These are phyloP conservation scores for Mola mola DNA, from an alignment of 2,113 vertebrate species.

Conservation along the genomic window DNA sequence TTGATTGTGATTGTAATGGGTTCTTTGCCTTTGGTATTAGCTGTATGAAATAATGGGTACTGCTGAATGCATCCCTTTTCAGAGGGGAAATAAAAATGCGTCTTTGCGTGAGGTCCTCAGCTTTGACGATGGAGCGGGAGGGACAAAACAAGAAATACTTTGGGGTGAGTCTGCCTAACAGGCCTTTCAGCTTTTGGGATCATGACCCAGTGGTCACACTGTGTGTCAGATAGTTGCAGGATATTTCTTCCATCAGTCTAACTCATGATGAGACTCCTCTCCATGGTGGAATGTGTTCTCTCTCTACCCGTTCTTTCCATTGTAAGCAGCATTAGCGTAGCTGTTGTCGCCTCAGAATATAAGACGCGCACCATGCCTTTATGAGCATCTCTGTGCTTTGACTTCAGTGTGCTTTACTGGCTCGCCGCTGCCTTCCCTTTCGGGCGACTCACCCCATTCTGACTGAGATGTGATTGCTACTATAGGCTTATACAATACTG, in stretches of 20 bases:
- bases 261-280: slow-evolving; percentile 47
- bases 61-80: slow-evolving; percentile 83
- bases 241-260: slow-evolving; percentile 47
- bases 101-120: too few relatives aligned
- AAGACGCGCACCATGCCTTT: slow-evolving; percentile 54
- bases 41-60: slow-evolving; percentile 82
- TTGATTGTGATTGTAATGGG: slow-evolving; percentile 51
- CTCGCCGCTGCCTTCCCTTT: slow-evolving; percentile 40
- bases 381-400: slow-evolving; percentile 47
- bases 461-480: slow-evolving; percentile 85
- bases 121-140: slow-evolving; percentile 66
- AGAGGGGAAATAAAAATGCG: slow-evolving; percentile 34
- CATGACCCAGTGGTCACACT: slow-evolving; percentile 55
- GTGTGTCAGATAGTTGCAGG: slow-evolving; percentile 53
- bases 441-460: slow-evolving; percentile 60
- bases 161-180: slow-evolving; percentile 64
- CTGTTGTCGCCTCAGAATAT: slow-evolving; percentile 59
- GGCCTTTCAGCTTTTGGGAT: slow-evolving; percentile 52
- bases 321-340: slow-evolving; percentile 53
- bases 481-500: slow-evolving; percentile 98
- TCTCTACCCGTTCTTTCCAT: slow-evolving; percentile 42
- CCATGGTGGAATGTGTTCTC: slow-evolving; percentile 54
- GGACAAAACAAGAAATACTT: slow-evolving; percentile 8
- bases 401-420: slow-evolving; percentile 24
- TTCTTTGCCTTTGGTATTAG: slow-evolving; percentile 85